Base-by-base conservation (phyloP, 2,797 vertebrate species). In the Rhyacichthys aspro region DNA sequence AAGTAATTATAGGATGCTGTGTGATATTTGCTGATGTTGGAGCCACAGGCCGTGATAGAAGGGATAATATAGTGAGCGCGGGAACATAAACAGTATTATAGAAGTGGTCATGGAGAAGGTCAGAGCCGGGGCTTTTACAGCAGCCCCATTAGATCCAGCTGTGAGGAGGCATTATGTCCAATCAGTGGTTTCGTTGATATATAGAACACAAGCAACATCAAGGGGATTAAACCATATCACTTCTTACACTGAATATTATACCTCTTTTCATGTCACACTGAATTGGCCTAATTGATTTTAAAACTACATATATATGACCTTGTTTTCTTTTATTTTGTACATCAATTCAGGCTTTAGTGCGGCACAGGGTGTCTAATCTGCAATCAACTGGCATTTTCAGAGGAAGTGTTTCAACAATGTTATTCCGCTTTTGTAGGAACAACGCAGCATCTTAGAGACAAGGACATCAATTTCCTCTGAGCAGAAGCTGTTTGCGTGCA, bases 381-480 rank as follows among this genome's bases (percentile, higher is more conserved):
- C 17, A 55, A 43, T 54, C 50, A 32, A 28, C 12, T 38, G 14
- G 3, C n/a, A 50, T 57, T 62, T 64, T 53, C 44, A 18, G 36
- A 38, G n/a, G 10, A 54, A 2, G 12, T 50, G 55, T 67, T 72
- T 48, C 7, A 23, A 9, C 12, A 23, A 18, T 76, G 71, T 74
- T 43, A 46, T 73, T 14, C 32, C 56, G 56, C 45, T 76, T 78
- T 79, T 77, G 55, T 57, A 36, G 18, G 39, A 8, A 44, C 11
- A 3, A 34, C 2, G 5, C 65, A 68, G 57, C 61, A 58, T 59
- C 49, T 70, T 55, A 53, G 47, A 48, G 63, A 71, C 75, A 80
- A 70, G 59, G 62, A 74, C 77, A 84, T 80, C 58, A 41, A 78
- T 87, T 84, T 76, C 67, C 41, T 72, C 71, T 59, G 15, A 49